Evolutionary conservation across 1,140 invertebrate genomes (phyloP).

Genomic region (Bicyclus anynana): DNA sequence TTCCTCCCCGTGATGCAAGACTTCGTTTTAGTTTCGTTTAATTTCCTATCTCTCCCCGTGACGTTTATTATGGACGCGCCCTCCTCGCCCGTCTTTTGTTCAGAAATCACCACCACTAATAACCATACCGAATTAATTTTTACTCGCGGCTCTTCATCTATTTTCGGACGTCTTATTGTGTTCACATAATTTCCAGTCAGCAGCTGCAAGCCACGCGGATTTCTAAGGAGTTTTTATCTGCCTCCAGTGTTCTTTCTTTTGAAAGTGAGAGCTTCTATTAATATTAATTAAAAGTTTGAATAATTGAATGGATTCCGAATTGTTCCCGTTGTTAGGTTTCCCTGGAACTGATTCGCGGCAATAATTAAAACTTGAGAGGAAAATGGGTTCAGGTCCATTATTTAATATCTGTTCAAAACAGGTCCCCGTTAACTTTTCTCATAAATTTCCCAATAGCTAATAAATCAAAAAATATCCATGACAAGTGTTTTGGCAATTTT

Average conservation of each 20-base stretch:
- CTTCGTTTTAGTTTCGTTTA: slow-evolving; percentile 72
- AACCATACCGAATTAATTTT: slow-evolving; percentile 68
- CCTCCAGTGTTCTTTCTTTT: slow-evolving; percentile 70
- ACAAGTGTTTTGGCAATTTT: no score
- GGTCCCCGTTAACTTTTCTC: slow-evolving; percentile 30
- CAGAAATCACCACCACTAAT: slow-evolving; percentile 46
- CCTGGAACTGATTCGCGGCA: slow-evolving; percentile 55
- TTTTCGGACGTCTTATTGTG: slow-evolving; percentile 72
- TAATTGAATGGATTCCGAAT: slow-evolving; percentile 74
- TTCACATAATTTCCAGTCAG: slow-evolving; percentile 70
- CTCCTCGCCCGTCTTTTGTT: slow-evolving; percentile 57
- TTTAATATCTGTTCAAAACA: slow-evolving; percentile 50
- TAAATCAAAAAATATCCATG: not conserved
- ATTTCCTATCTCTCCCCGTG: slow-evolving; percentile 68
- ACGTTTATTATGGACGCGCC: slow-evolving; percentile 58
- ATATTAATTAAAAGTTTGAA: slow-evolving; percentile 77
- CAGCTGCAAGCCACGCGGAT: slow-evolving; percentile 67
- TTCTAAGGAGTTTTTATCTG: slow-evolving; percentile 75
- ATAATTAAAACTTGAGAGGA: slow-evolving; percentile 66
- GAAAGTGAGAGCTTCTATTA: slow-evolving; percentile 72
- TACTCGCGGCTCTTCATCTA: slow-evolving; percentile 53
- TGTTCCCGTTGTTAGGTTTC: slow-evolving; percentile 66
- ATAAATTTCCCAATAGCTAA: slow-evolving; percentile 3
- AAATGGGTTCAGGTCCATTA: slow-evolving; percentile 49
- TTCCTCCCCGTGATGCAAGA: slow-evolving; percentile 54